phyloP scores from a whole-genome alignment of 2,113 vertebrate genomes.

The Motacilla alba region DNA sequence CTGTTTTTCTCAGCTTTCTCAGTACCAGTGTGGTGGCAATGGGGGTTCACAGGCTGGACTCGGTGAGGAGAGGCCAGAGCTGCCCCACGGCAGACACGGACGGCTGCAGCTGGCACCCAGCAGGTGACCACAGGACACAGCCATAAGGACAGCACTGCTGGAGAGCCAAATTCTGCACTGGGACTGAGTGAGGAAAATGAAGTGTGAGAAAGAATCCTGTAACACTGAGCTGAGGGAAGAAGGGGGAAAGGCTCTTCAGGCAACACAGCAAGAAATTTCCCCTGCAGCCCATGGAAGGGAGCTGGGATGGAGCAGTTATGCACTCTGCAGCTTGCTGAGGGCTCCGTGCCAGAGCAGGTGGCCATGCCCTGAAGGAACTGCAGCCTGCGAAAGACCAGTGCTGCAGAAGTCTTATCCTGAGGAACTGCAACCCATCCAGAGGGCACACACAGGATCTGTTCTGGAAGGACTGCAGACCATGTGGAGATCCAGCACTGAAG shows the following conservation, averaged over 20 bases:
- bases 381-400: background rate
- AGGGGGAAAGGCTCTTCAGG: background rate
- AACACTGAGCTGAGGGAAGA: background rate
- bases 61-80: background rate
- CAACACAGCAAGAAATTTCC: background rate
- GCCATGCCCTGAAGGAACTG: background rate
- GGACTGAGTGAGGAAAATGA: background rate
- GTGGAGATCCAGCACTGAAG: background rate
- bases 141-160: background rate
- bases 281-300: background rate
- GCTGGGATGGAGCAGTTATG: background rate
- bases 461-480: background rate
- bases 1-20: background rate
- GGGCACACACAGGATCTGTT: background rate
- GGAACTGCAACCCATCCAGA: background rate
- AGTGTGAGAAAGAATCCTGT: background rate
- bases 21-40: background rate
- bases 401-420: background rate
- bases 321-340: background rate
- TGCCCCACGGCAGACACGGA: background rate
- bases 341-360: background rate
- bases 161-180: background rate
- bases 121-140: background rate
- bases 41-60: too few species aligned
- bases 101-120: accelerated